phyloP scores from a whole-genome alignment of 2,113 vertebrate species.

The Sterrhoptilus dennistouni region DNA sequence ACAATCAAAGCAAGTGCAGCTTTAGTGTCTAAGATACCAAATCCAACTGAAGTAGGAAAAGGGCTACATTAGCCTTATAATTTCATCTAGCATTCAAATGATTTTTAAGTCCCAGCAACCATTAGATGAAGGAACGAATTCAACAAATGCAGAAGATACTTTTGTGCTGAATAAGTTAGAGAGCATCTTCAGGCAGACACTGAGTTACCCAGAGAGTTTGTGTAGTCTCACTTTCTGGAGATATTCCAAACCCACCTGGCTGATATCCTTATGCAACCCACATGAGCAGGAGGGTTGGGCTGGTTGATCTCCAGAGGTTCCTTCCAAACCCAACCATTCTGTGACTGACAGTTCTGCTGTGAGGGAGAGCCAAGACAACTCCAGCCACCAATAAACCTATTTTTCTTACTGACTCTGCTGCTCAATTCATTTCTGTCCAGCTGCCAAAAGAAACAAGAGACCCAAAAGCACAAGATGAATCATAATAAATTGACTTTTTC shows the following conservation, averaged over 20 bases:
- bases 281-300: not conserved
- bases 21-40: not conserved
- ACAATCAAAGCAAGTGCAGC: not conserved
- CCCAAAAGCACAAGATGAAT: not conserved
- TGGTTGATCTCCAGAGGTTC: not conserved
- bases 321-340: not conserved
- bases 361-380: not conserved
- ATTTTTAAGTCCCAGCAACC: not conserved
- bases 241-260: not conserved
- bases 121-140: not conserved
- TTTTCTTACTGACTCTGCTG: not conserved
- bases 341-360: not conserved
- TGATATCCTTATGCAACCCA: not conserved
- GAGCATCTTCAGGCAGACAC: not conserved
- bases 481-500: not conserved
- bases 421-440: not conserved
- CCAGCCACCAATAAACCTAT: not conserved
- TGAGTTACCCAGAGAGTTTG: not conserved
- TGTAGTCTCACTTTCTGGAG: not conserved
- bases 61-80: accelerated
- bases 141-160: not conserved
- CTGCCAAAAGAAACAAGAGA: not conserved
- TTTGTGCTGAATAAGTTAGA: not conserved
- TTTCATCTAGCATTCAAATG: not conserved
- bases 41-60: not conserved